phyloP scores from a whole-genome alignment of 2,797 vertebrate species.

The Lithobates sylvaticus region DNA sequence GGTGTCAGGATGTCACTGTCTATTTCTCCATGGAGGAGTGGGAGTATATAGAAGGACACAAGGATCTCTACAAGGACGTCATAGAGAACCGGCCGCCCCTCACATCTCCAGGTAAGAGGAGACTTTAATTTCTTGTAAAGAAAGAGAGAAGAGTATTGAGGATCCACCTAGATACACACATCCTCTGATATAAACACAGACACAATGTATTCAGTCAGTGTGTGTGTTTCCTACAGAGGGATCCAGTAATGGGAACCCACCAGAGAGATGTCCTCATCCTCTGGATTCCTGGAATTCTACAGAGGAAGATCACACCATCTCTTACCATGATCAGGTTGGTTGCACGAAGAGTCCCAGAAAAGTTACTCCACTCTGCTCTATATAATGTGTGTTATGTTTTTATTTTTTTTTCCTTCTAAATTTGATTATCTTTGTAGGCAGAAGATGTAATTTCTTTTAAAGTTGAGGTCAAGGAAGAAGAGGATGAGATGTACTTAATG shows the following conservation, averaged over 20 bases:
- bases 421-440: background rate
- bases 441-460: background rate
- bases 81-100: background rate
- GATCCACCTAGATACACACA: no score
- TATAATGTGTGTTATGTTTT: background rate
- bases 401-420: background rate
- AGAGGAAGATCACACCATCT: background rate
- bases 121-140: background rate
- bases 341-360: background rate
- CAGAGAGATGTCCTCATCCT: background rate
- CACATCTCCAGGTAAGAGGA: background rate
- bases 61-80: background rate
- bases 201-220: no score
- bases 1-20: background rate
- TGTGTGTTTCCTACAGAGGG: background rate
- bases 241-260: background rate
- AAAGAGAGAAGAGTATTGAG: background rate
- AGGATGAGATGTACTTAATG: background rate
- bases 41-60: background rate
- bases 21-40: constrained; percentile 1
- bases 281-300: background rate
- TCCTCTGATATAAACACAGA: no score
- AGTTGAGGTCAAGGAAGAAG: background rate
- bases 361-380: background rate
- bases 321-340: background rate